Conservation (phyloP, 2,888 invertebrate genomes). For the Aplocera efformata region DNA sequence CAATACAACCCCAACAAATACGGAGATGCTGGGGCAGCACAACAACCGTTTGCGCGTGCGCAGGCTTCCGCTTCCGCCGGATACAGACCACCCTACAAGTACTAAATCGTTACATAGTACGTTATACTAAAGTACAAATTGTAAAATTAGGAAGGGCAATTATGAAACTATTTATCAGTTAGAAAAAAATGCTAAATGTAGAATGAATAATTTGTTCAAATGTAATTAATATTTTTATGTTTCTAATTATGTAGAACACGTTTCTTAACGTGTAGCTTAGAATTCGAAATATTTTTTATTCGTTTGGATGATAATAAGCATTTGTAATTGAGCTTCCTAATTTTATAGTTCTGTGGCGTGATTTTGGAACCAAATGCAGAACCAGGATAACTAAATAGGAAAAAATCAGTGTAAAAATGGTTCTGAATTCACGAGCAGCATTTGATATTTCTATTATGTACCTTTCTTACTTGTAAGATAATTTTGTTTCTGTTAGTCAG, state of each 20-base stretch:
- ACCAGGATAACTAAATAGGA: too few species aligned
- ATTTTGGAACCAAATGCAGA: neutral
- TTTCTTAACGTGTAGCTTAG: too few species aligned
- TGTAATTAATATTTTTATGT: too few species aligned
- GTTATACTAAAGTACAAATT: constrained; percentile 15
- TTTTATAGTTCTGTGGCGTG: constrained; percentile 14
- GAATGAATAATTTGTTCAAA: too few species aligned
- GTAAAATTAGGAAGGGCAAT: constrained; percentile 28
- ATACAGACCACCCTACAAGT: constrained; percentile 68
- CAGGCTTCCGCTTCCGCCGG: constrained; percentile 52
- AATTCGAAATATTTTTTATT: too few species aligned
- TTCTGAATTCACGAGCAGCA: too few species aligned
- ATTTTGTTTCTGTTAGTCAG: constrained; percentile 39
- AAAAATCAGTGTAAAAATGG: constrained; percentile 1
- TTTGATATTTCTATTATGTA: neutral
- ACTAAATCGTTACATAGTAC: constrained; percentile 38
- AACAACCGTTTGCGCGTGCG: constrained; percentile 51
- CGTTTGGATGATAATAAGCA: constrained; percentile 5
- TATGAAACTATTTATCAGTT: constrained; percentile 9
- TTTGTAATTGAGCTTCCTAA: constrained; percentile 24
- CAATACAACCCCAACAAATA: constrained; percentile 72
- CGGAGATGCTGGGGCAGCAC: constrained; percentile 46
- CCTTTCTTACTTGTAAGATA: constrained; percentile 15
- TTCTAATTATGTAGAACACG: constrained; percentile 30
- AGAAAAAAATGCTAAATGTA: too few species aligned